Percentiles rank a stretch among this genome's conserved stretches.
Evolutionary conservation across 2,888 invertebrate genomes (phyloP).

Genomic region (Aelia acuminata): DNA sequence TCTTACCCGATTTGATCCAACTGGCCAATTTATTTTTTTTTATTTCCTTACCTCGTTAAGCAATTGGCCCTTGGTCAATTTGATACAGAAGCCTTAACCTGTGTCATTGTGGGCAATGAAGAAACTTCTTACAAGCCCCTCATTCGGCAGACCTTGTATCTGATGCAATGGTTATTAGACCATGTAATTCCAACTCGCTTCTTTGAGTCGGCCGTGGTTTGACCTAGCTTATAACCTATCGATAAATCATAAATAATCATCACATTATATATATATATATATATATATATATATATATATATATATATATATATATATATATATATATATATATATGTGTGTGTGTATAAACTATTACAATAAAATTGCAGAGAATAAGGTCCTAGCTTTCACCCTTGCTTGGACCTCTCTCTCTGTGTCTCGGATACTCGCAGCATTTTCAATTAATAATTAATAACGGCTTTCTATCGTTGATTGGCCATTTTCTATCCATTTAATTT

Average conservation of each 20-base stretch:
- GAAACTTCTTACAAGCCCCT: not conserved
- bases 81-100: not conserved
- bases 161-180: constrained; percentile 23
- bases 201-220: not conserved
- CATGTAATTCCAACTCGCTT: not conserved
- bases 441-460: not conserved
- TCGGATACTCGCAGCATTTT: not conserved
- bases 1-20: too few species aligned
- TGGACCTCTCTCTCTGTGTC: too few species aligned
- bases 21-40: too few species aligned
- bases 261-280: too few species aligned
- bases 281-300: too few species aligned
- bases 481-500: not conserved
- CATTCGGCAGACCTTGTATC: not conserved
- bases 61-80: not conserved
- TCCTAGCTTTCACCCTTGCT: not conserved
- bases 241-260: not conserved
- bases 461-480: not conserved
- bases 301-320: too few species aligned
- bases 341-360: not conserved
- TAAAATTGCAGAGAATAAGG: not conserved
- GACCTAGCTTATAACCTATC: not conserved
- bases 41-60: too few species aligned
- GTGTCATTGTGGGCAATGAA: not conserved
- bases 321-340: too few species aligned